Conservation (phyloP, 2,888 invertebrate species). For the Caenorhabditis angaria region DNA sequence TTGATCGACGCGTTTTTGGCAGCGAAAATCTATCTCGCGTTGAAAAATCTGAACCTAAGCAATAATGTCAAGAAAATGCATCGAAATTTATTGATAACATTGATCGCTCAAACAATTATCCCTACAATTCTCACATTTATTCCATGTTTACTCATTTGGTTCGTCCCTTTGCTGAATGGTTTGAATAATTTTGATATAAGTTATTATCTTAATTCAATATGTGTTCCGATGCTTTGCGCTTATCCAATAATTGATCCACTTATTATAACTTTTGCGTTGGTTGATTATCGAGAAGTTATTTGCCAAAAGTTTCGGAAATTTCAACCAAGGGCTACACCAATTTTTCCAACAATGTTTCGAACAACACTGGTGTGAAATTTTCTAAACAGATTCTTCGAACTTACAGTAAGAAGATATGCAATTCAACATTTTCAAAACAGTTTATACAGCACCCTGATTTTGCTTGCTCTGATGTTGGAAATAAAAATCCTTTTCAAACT, state of each 20-base stretch:
- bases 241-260: constrained; percentile 21
- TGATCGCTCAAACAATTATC: constrained; percentile 18
- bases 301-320: not conserved
- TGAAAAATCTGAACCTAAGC: not conserved
- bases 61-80: constrained; percentile 5
- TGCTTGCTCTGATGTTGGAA: no score
- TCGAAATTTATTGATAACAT: constrained; percentile 11
- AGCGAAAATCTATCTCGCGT: not conserved
- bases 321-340: not conserved
- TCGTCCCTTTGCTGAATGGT: constrained; percentile 7
- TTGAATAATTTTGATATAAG: not conserved
- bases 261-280: constrained; percentile 8
- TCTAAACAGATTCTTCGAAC: no score
- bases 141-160: constrained; percentile 20
- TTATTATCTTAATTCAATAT: constrained; percentile 2
- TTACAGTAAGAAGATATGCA: no score
- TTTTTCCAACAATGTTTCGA: no score
- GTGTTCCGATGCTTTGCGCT: constrained; percentile 14
- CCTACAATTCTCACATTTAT: constrained; percentile 12
- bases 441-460: no score
- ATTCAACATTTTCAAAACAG: no score
- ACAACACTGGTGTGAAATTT: no score
- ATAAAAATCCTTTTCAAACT: no score
- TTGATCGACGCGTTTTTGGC: not conserved
- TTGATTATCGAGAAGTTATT: constrained; percentile 9